Base-by-base conservation (phyloP, 2,797 vertebrate species). In the Harpagifer antarcticus region DNA sequence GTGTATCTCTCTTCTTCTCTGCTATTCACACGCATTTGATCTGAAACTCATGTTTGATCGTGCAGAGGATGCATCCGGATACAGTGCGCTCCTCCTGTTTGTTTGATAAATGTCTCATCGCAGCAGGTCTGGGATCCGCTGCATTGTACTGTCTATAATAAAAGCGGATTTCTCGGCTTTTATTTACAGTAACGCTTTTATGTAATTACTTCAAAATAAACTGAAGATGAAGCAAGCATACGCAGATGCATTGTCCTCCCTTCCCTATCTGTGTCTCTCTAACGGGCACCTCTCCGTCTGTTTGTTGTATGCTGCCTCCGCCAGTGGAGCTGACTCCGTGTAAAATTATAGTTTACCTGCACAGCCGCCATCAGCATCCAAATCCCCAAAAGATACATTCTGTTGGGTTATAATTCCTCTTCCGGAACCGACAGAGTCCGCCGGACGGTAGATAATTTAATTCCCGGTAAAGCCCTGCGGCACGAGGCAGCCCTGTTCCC, bases 331-430 rank as follows among this genome's bases (percentile, higher is more conserved):
- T 14, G 5, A 8, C 17, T 60, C 55, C 4, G 9, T 49, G 48
- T 8, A 31, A 57, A 80, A 60, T 9, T 2, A 59, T 48, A 31
- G 65, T 67, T 84, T 87, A 90, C 88, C 88, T 88, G 75, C 81
- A 87, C 53, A 53, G 86, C 40, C n/a, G 70, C 78, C 79, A 79
- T 61, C 72, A 82, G 42, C 69, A 71, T 73, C 86, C 79, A 86
- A 5, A 75, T 59, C 50, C 74, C 63, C 4, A 19, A 15, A 14
- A 58, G 49, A 77, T 47, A 62, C 88, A 90, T 90, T 27, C 55
- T 83, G 9, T 6, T 9, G 33, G 16, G 13, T 6, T 11, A 27
- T 50, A 73, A 73, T 68, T 82, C 77, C 63, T 70, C 44, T 64
- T 54, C 23, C 59, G 1, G 42, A 52, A 27, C n/a, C 17, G n/a